Conservation (phyloP, 2,797 vertebrate species). For the Brotula barbata region DNA sequence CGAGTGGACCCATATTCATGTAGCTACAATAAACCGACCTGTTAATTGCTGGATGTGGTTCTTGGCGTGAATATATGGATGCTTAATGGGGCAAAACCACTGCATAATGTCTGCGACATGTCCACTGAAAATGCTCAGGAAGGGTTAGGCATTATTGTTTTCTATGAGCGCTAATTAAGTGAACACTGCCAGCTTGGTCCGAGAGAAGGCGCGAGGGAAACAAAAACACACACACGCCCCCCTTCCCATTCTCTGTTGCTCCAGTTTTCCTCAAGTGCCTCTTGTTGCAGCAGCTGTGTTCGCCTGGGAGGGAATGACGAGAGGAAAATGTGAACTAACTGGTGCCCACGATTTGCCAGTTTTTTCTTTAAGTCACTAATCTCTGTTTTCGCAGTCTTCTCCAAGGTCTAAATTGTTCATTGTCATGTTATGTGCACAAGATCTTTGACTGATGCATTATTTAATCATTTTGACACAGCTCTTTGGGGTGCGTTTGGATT, state of each 20-base stretch:
- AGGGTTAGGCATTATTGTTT: constrained; percentile 75
- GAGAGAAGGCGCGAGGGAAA: constrained; percentile 48
- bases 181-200: constrained; percentile 59
- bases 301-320: constrained; percentile 62
- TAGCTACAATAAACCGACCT: constrained; percentile 36
- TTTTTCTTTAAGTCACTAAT: constrained; percentile 45
- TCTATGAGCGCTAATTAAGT: constrained; percentile 59
- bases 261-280: constrained; percentile 56
- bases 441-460: constrained; percentile 12
- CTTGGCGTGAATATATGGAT: constrained; percentile 61
- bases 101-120: constrained; percentile 75
- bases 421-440: constrained; percentile 10
- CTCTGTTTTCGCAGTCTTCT: constrained; percentile 24
- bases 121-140: constrained; percentile 65
- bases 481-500: too few species aligned
- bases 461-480: too few species aligned
- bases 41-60: constrained; percentile 74
- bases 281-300: constrained; percentile 56
- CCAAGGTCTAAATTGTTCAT: constrained; percentile 12
- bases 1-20: constrained; percentile 55
- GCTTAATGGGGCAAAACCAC: constrained; percentile 72
- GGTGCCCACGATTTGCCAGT: constrained; percentile 59
- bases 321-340: constrained; percentile 72
- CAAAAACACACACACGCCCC: constrained; percentile 55
- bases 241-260: constrained; percentile 33